Base-by-base conservation (phyloP, 2,888 invertebrate species). In the Perizoma flavofasciatum region DNA sequence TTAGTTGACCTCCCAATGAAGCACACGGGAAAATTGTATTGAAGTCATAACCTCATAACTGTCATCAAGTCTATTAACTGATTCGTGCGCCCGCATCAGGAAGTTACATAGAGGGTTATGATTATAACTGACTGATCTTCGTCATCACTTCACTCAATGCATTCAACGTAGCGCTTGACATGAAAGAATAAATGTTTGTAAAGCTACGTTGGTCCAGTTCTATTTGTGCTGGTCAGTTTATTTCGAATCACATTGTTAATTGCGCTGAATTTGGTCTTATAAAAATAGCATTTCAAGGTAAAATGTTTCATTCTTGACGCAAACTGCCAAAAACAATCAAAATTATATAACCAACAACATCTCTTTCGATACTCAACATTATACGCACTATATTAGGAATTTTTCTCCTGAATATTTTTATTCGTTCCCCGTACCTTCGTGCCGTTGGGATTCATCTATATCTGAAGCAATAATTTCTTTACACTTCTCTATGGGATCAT, bases 1-100 rank as follows among this genome's bases (percentile, higher is more conserved):
- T 86, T 79, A 89, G 76, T 90, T 91, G 84, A 91, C 91, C 90
- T 83, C 82, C 66, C 75, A 82, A 82, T 78, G 80, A 84, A 73
- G 83, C 85, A 82, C 86, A 88, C 86, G 89, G 86, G 88, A 90
- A 88, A 83, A 84, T 77, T 76, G 77, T 82, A 80, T 82, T 74
- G 78, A 76, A 83, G 77, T 83, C 80, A 81, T 84, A 82, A 81
- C 86, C 78, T 84, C 80, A 82, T 84, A 81, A 81, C 86, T 86
- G 89, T 89, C 89, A 84, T 86, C 88, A 84, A 79, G 77, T 81
- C 72, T 83, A 82, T 83, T 87, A 85, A 86, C 80, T 76, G 81
- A 83, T 82, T 75, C 78, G 78, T 83, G 80, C 75, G 77, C 91
- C 91, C 91, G 91, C 88, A 91, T 88, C 75, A 88, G 90, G 91